A percentile compares a stretch with the other conserved stretches of the same genome.
Conservation (phyloP, 1,140 invertebrate species). For the Spodoptera frugiperda region DNA sequence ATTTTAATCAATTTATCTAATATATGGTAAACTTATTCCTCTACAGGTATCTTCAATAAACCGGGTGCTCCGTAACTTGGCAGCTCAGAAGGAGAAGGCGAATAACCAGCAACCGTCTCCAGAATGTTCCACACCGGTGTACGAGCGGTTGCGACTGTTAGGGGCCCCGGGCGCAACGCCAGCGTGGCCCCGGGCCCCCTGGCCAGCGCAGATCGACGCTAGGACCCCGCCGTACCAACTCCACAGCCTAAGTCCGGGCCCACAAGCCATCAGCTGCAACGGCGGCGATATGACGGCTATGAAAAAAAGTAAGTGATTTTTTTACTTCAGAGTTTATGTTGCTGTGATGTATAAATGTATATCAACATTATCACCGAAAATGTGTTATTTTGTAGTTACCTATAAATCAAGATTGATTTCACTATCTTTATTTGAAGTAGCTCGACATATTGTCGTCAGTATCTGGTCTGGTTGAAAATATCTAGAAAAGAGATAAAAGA, state of each 20-base stretch:
- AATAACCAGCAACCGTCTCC: constrained; percentile 72
- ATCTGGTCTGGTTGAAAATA: too few relatives aligned
- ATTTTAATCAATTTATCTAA: too few relatives aligned
- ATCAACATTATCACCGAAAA: background rate
- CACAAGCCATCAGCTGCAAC: constrained; percentile 75
- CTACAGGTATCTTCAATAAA: constrained; percentile 99
- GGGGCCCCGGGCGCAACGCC: constrained; percentile 88
- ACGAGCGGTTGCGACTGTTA: constrained; percentile 76
- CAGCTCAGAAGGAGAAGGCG: constrained; percentile 95
- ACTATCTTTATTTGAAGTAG: too few relatives aligned
- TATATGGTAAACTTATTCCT: background rate
- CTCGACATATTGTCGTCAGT: too few relatives aligned
- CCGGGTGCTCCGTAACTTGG: constrained; percentile 97
- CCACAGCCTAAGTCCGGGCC: constrained; percentile 78
- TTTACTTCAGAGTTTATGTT: background rate
- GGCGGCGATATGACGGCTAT: constrained; percentile 72
- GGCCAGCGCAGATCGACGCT: constrained; percentile 76
- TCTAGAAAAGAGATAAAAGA: too few relatives aligned
- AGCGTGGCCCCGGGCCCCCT: constrained; percentile 75
- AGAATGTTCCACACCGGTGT: constrained; percentile 76
- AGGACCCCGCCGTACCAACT: constrained; percentile 79
- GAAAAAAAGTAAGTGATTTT: constrained; percentile 75
- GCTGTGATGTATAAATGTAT: background rate
- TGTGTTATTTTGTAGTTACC: background rate
- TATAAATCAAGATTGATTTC: too few relatives aligned